These are phyloP conservation scores for Pocillopora damicornis DNA, from an alignment of 64 coral and sea anemone genomes.

Conservation along the genomic window DNA sequence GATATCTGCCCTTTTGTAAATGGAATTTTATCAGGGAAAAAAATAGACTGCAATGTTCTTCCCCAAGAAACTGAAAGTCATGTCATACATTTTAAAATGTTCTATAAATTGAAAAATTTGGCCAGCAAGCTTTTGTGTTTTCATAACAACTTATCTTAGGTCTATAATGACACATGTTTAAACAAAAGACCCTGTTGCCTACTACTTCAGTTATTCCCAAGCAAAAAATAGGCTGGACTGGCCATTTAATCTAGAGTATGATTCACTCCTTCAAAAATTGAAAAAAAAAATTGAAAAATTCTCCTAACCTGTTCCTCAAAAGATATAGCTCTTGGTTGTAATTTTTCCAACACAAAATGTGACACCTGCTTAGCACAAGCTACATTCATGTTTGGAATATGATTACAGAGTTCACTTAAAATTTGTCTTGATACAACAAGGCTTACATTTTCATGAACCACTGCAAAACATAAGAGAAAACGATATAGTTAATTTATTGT, in stretches of 20 bases:
- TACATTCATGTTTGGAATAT: slow-evolving; percentile 65
- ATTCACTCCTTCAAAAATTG: neutral
- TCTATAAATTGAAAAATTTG: too few species aligned
- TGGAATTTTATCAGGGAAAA: neutral
- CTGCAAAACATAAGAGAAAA: slow-evolving; percentile 53
- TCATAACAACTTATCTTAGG: too few species aligned
- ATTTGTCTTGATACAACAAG: slow-evolving; percentile 94
- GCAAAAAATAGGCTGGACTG: too few species aligned
- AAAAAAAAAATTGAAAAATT: neutral
- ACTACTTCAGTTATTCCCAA: too few species aligned
- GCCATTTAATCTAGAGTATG: too few species aligned
- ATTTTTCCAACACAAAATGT: slow-evolving; percentile 86
- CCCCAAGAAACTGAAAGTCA: too few species aligned
- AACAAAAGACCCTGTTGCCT: too few species aligned
- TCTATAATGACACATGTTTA: too few species aligned
- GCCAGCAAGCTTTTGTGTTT: too few species aligned
- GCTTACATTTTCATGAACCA: slow-evolving; percentile 87
- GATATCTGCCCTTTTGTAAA: neutral
- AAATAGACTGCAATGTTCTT: neutral
- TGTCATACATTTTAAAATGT: too few species aligned
- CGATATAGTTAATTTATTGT: too few species aligned
- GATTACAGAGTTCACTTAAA: slow-evolving; percentile 81
- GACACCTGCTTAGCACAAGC: slow-evolving; percentile 71
- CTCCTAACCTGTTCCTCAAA: slow-evolving; percentile 91
- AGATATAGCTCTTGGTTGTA: slow-evolving; percentile 91